Evolutionary conservation across 2,888 invertebrate species (phyloP).

Genomic region (Cynaeus angustus): DNA sequence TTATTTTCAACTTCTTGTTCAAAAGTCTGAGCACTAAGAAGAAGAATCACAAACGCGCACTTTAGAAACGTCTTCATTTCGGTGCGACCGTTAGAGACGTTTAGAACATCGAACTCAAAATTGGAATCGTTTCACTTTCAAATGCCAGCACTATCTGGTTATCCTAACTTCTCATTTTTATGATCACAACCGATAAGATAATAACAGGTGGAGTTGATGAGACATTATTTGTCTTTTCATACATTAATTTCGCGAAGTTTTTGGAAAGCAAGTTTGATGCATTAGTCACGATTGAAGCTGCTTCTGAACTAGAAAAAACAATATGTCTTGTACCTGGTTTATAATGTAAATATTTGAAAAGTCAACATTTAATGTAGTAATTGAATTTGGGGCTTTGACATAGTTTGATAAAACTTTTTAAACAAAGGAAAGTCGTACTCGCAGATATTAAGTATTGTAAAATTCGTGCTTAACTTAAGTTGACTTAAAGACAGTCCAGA

Average conservation of each 20-base stretch:
- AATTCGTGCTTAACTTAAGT: too few relatives aligned
- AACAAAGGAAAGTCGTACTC: not conserved
- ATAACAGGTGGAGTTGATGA: slow-evolving; percentile 37
- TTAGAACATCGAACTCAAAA: slow-evolving; percentile 19
- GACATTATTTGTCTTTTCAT: slow-evolving; percentile 37
- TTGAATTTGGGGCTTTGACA: slow-evolving; percentile 44
- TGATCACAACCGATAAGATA: slow-evolving; percentile 40
- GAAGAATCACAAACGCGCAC: slow-evolving; percentile 32
- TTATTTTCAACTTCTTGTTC: slow-evolving; percentile 27
- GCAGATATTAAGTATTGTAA: too few relatives aligned
- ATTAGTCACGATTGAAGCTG: slow-evolving; percentile 26
- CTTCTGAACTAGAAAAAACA: slow-evolving; percentile 11
- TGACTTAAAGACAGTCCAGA: too few relatives aligned
- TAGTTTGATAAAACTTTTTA: slow-evolving; percentile 44
- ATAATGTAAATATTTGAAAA: slow-evolving; percentile 42
- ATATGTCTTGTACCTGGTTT: slow-evolving; percentile 27
- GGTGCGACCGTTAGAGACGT: slow-evolving; percentile 22
- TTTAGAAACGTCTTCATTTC: slow-evolving; percentile 35
- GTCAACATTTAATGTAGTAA: slow-evolving; percentile 30
- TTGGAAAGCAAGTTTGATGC: slow-evolving; percentile 7
- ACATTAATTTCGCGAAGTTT: slow-evolving; percentile 32
- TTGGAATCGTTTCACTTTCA: slow-evolving; percentile 9
- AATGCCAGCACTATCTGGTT: slow-evolving; percentile 29
- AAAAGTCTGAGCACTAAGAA: slow-evolving; percentile 29
- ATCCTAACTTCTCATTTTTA: slow-evolving; percentile 31